Percentiles rank a stretch among this genome's conserved stretches.
phyloP scores from a whole-genome alignment of 2,797 vertebrate genomes.

The Enteromius anoplus region DNA sequence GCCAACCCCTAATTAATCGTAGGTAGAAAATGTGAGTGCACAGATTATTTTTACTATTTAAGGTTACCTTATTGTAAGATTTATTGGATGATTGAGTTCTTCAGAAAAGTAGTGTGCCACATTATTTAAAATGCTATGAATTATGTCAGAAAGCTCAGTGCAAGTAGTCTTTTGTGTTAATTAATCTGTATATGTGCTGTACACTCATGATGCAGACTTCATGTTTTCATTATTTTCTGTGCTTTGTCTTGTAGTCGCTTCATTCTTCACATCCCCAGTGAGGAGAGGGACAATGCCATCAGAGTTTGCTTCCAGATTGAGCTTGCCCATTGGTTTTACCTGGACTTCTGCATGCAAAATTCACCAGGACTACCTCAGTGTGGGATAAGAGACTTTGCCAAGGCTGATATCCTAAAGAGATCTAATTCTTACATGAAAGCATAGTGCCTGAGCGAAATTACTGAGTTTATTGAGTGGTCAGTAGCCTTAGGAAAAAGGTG shows the following conservation, averaged over 20 bases:
- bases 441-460: not conserved
- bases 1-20: not conserved
- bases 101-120: not conserved
- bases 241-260: constrained; percentile 84
- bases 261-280: constrained; percentile 98
- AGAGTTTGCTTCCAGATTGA: constrained; percentile 98
- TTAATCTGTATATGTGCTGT: not conserved
- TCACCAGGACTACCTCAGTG: constrained; percentile 95
- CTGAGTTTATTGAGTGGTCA: too few species aligned
- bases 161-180: not conserved
- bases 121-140: not conserved
- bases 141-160: not conserved
- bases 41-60: not conserved
- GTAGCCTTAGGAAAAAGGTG: too few species aligned
- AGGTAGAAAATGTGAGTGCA: not conserved
- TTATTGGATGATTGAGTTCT: not conserved
- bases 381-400: constrained; percentile 98
- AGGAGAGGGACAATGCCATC: constrained; percentile 98
- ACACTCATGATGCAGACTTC: too few species aligned
- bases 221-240: not conserved
- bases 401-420: constrained; percentile 92
- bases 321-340: constrained; percentile 99
- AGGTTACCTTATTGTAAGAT: not conserved
- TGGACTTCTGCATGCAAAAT: constrained; percentile 99
- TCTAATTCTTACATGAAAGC: not conserved